A percentile compares a stretch with the other conserved stretches of the same genome.
phyloP scores from a whole-genome alignment of 1,140 invertebrate genomes.

The Psix sp. region DNA sequence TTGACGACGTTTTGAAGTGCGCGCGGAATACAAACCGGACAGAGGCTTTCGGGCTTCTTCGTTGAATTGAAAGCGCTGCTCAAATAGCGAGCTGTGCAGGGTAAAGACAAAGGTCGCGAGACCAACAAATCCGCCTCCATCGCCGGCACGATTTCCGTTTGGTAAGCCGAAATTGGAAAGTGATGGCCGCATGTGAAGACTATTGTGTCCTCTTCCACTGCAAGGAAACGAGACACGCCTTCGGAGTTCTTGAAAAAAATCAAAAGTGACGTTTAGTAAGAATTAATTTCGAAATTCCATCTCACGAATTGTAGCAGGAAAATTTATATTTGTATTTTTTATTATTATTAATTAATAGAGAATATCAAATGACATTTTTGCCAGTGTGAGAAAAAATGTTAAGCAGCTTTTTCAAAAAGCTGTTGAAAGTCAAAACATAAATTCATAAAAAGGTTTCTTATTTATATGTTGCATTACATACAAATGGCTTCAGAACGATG shows the following conservation, averaged over 20 bases:
- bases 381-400: too few relatives aligned
- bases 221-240: slow-evolving; percentile 67
- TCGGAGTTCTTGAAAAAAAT: slow-evolving; percentile 66
- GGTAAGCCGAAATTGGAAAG: slow-evolving; percentile 69
- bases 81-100: slow-evolving; percentile 70
- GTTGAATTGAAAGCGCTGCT: slow-evolving; percentile 64
- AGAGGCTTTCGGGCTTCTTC: slow-evolving; percentile 69
- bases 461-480: too few relatives aligned
- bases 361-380: too few relatives aligned
- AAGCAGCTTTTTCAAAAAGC: too few relatives aligned
- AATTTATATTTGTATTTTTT: too few relatives aligned
- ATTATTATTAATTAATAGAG: too few relatives aligned
- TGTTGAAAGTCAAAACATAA: too few relatives aligned
- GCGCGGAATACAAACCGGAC: slow-evolving; percentile 70
- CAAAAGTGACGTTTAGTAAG: slow-evolving; percentile 2
- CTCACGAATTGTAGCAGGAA: too few relatives aligned
- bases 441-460: too few relatives aligned
- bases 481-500: too few relatives aligned
- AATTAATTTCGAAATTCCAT: neutral
- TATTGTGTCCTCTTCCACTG: slow-evolving; percentile 69
- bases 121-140: slow-evolving; percentile 73
- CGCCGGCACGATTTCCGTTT: slow-evolving; percentile 68
- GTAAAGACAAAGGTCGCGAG: slow-evolving; percentile 66
- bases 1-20: slow-evolving; percentile 64
- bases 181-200: slow-evolving; percentile 76